A percentile compares a stretch with the other conserved stretches of the same genome.
Conservation (phyloP, 2,113 vertebrate genomes). For the Chloropsis cyanopogon region DNA sequence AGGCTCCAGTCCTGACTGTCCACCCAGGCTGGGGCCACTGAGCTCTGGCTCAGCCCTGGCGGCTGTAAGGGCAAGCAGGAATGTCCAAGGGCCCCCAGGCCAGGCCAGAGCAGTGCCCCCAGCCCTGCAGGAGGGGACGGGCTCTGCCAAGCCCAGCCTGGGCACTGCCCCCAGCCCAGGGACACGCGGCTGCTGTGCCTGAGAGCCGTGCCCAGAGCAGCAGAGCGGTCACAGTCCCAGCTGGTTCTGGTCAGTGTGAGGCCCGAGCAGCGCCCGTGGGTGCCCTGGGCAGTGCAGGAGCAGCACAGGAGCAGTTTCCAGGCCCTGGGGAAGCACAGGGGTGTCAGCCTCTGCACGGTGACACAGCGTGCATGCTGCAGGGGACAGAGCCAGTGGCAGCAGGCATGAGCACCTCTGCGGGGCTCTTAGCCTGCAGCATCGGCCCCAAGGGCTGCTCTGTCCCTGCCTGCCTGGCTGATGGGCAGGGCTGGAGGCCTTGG, state of each 20-base stretch:
- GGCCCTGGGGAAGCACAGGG: not conserved
- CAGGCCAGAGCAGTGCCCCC: not conserved
- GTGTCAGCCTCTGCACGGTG: not conserved
- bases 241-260: not conserved
- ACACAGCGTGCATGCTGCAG: not conserved
- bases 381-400: not conserved
- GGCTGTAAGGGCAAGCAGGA: not conserved
- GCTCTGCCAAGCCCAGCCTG: not conserved
- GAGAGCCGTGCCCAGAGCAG: not conserved
- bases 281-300: not conserved
- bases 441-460: not conserved
- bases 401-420: not conserved
- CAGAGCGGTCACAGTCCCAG: not conserved
- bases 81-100: too few species aligned
- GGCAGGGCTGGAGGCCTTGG: not conserved
- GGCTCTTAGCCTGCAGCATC: not conserved
- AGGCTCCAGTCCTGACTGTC: not conserved
- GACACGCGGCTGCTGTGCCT: accelerated
- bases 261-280: not conserved
- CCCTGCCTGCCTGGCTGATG: not conserved
- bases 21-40: not conserved
- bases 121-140: not conserved
- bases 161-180: not conserved
- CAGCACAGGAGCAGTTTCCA: too few species aligned
- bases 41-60: not conserved